These are phyloP conservation scores for Halocynthia roretzi DNA, from an alignment of 23 tunicate genomes.

Conservation along the genomic window DNA sequence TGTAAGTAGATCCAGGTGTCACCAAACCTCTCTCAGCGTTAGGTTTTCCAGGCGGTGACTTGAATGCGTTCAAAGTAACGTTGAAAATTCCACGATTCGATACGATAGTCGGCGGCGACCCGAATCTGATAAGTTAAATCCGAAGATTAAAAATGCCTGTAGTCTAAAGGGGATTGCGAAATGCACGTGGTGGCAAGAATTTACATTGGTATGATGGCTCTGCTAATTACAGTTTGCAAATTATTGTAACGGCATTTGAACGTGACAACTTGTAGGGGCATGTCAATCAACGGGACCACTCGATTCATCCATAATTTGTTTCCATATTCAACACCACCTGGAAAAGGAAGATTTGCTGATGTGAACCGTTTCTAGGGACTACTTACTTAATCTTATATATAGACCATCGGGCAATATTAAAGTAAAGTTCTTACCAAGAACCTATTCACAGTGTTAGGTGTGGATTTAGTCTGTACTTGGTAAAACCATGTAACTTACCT, in stretches of 20 bases:
- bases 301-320: constrained; percentile 8
- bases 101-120: neutral
- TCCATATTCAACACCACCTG: neutral
- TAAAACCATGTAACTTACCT: no score
- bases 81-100: neutral
- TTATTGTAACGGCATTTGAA: neutral
- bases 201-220: neutral
- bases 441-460: no score
- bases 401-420: no score
- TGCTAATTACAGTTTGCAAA: neutral
- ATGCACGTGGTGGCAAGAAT: neutral
- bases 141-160: no score
- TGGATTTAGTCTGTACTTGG: no score
- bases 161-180: no score
- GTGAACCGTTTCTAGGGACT: neutral
- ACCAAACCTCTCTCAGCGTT: neutral
- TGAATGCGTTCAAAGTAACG: neutral
- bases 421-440: no score
- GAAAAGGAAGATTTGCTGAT: neutral
- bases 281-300: neutral
- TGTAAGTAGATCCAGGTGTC: neutral
- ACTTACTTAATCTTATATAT: neutral
- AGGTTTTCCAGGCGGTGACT: neutral
- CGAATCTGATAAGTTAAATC: no score
- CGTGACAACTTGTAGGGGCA: neutral